These are phyloP conservation scores for Microctenopoma lineatum DNA, from an alignment of 2,797 vertebrate genomes.

Conservation along the genomic window DNA sequence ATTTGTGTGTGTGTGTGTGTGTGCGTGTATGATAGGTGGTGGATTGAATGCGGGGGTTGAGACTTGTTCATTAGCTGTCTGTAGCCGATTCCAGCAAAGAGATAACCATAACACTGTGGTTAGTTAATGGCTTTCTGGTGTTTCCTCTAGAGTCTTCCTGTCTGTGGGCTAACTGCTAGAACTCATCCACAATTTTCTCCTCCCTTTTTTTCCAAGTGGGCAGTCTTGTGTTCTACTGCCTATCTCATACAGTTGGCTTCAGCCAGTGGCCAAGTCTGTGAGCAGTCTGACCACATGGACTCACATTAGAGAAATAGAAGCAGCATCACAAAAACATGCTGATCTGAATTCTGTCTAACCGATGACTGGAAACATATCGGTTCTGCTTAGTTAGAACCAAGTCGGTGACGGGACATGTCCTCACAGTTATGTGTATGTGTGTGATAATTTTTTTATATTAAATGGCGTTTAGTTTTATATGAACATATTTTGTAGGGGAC, in stretches of 20 bases:
- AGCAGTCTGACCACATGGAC: conserved; percentile 80
- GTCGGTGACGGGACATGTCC: conserved; percentile 38
- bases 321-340: conserved; percentile 68
- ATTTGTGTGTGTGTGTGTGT: conserved; percentile 39
- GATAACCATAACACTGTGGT: conserved; percentile 98
- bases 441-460: too few species aligned
- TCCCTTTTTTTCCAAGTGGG: conserved; percentile 74
- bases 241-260: conserved; percentile 85
- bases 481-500: too few species aligned
- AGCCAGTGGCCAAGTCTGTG: conserved; percentile 81
- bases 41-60: conserved; percentile 75
- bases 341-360: conserved; percentile 64
- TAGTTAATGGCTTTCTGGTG: conserved; percentile 99
- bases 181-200: conserved; percentile 83
- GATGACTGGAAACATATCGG: conserved; percentile 48
- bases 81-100: conserved; percentile 92
- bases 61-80: conserved; percentile 96
- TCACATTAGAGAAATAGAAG: conserved; percentile 75
- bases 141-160: conserved; percentile 95
- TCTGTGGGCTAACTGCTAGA: conserved; percentile 91
- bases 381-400: conserved; percentile 37
- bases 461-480: too few species aligned
- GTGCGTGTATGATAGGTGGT: conserved; percentile 32
- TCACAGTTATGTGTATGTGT: background rate
- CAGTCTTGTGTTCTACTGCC: conserved; percentile 83